Conservation (phyloP, 2,797 vertebrate genomes). For the Periparus ater region DNA sequence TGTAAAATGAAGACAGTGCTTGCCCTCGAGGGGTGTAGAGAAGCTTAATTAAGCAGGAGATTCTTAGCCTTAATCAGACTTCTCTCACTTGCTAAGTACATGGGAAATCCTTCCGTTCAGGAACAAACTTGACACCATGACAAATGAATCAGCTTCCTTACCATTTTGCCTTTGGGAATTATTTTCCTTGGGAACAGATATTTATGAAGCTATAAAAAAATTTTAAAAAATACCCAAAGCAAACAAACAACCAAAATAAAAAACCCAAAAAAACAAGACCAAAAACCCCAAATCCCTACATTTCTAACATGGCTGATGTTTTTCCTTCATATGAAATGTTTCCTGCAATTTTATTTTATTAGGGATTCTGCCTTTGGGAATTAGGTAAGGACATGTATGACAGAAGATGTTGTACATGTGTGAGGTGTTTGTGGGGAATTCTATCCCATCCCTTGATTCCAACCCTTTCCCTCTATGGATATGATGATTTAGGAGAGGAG, state of each 20-base stretch:
- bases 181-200: slow-evolving; percentile 10
- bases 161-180: slow-evolving; percentile 2
- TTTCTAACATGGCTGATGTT: not conserved
- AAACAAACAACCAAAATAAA: not conserved
- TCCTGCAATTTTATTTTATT: not conserved
- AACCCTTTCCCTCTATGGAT: not conserved
- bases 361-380: not conserved
- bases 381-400: not conserved
- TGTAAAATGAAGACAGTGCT: slow-evolving; percentile 15
- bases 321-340: not conserved
- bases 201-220: not conserved
- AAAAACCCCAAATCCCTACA: not conserved
- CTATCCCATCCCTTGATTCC: too few relatives aligned
- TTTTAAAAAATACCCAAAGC: not conserved
- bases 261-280: not conserved
- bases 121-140: slow-evolving; percentile 41
- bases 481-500: not conserved
- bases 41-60: slow-evolving; percentile 48
- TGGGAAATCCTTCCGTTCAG: slow-evolving; percentile 20
- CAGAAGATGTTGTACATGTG: not conserved
- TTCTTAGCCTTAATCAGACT: slow-evolving; percentile 43
- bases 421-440: not conserved
- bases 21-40: not conserved
- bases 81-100: slow-evolving; percentile 30
- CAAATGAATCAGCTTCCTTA: slow-evolving; percentile 13